Conservation (phyloP, 2,113 vertebrate genomes). For the Mormyrus lacerda region DNA sequence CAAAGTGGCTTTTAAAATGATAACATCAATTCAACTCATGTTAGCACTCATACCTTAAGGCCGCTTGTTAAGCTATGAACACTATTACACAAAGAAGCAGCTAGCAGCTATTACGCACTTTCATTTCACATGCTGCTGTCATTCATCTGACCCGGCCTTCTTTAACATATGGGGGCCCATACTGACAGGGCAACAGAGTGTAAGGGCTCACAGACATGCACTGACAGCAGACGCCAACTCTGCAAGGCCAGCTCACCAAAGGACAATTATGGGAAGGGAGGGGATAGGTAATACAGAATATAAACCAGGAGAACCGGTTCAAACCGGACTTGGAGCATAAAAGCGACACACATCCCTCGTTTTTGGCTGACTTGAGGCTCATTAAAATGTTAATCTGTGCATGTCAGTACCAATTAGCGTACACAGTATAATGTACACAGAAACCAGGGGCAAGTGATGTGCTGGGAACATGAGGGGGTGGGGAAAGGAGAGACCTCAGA, state of each 20-base stretch:
- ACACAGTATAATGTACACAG: neutral
- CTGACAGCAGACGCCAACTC: neutral
- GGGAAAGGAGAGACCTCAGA: neutral
- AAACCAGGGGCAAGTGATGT: neutral
- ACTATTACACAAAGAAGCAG: neutral
- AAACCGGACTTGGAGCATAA: neutral
- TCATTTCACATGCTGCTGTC: neutral
- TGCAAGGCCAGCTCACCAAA: neutral
- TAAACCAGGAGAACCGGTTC: neutral
- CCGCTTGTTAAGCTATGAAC: neutral
- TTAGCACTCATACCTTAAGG: too few species aligned
- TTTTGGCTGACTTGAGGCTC: neutral
- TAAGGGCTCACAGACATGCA: neutral
- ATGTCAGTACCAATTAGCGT: neutral
- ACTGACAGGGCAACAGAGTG: neutral
- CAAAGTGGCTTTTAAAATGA: neutral
- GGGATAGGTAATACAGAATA: neutral
- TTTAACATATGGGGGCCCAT: neutral
- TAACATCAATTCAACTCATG: neutral
- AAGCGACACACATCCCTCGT: neutral
- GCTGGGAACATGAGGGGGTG: neutral
- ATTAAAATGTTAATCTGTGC: neutral
- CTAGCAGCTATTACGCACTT: neutral
- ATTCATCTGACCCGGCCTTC: neutral
- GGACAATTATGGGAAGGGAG: neutral